These are phyloP conservation scores for Thermophis baileyi DNA, from an alignment of 2,113 vertebrate genomes.

Conservation along the genomic window DNA sequence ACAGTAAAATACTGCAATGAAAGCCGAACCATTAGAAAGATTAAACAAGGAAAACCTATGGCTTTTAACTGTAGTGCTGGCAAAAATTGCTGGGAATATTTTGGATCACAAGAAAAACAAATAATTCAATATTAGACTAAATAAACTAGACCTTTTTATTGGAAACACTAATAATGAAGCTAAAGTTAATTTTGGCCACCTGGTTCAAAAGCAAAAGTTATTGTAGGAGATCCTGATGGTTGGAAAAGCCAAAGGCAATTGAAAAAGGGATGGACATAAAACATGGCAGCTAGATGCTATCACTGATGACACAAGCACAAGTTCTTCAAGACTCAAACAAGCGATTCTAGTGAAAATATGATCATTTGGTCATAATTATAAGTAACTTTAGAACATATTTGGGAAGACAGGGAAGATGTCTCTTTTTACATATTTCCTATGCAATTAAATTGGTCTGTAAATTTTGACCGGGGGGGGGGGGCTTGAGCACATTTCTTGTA, in stretches of 20 bases:
- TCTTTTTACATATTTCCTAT: background rate
- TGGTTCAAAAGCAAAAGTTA: background rate
- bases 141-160: background rate
- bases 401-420: background rate
- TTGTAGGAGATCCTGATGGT: background rate
- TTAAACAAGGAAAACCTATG: background rate
- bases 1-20: background rate
- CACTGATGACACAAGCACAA: background rate
- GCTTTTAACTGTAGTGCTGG: background rate
- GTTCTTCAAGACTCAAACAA: background rate
- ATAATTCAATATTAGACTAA: background rate
- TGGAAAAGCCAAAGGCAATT: background rate
- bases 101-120: background rate
- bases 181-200: background rate
- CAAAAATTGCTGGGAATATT: background rate
- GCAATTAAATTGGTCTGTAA: background rate
- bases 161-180: background rate
- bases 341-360: background rate
- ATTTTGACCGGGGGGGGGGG: background rate
- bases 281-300: background rate
- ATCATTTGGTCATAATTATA: background rate
- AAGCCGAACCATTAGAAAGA: background rate
- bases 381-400: background rate
- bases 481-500: background rate
- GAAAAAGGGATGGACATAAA: background rate